Percentiles rank a stretch among this genome's conserved stretches.
Evolutionary conservation across 2,888 invertebrate genomes (phyloP).

Genomic region (Sarcophaga rosellei): DNA sequence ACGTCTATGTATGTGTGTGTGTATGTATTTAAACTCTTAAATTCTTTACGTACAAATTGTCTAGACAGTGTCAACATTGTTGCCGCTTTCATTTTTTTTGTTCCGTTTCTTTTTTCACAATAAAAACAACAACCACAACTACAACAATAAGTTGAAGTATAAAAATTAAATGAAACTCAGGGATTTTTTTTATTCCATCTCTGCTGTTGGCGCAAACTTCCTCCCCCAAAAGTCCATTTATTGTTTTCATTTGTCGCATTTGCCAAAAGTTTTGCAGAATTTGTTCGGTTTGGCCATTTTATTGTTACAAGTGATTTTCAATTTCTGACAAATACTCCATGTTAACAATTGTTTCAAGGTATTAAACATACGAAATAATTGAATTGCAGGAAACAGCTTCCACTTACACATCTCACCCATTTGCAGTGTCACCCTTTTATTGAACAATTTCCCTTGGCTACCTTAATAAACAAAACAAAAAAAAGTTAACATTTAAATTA

Average conservation of each 20-base stretch:
- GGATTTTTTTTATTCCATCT: not conserved
- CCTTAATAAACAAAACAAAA: too few relatives aligned
- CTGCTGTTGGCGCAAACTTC: too few relatives aligned
- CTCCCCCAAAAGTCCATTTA: too few relatives aligned
- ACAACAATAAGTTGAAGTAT: too few relatives aligned
- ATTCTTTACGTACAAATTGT: conserved; percentile 65
- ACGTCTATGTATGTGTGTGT: conserved; percentile 15
- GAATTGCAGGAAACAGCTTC: conserved; percentile 18
- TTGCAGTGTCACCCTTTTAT: too few relatives aligned
- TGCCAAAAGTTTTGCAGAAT: not conserved
- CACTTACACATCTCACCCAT: too few relatives aligned
- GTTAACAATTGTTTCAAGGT: conserved; percentile 57
- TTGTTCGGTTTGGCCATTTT: conserved; percentile 13
- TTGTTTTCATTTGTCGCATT: conserved; percentile 28
- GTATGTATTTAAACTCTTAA: conserved; percentile 36
- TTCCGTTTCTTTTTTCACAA: not conserved
- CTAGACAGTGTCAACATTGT: conserved; percentile 79
- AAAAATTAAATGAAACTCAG: not conserved
- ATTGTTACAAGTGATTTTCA: conserved; percentile 63
- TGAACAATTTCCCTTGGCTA: too few relatives aligned
- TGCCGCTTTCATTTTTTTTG: conserved; percentile 68
- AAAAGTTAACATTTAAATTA: too few relatives aligned
- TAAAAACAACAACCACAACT: too few relatives aligned
- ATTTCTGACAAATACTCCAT: conserved; percentile 60
- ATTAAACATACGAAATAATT: conserved; percentile 30